Conservation (phyloP, 2,888 invertebrate genomes). For the Cantharis lateralis region DNA sequence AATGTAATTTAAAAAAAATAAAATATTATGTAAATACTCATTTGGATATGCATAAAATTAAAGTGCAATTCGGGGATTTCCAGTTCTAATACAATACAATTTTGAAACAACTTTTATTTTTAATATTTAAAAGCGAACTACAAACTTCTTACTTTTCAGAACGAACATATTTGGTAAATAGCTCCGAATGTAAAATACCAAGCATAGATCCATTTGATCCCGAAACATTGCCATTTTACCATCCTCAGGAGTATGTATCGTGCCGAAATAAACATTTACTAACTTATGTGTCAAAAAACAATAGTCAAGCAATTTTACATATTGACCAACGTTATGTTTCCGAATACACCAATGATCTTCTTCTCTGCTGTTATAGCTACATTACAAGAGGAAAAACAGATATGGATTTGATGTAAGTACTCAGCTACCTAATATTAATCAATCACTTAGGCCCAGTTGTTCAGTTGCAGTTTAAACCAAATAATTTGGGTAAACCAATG, state of each 20-base stretch:
- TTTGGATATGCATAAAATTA: no score
- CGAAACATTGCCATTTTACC: slow-evolving; percentile 39
- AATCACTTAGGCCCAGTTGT: no score
- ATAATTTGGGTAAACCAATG: no score
- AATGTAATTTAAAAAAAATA: no score
- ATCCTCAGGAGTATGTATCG: slow-evolving; percentile 35
- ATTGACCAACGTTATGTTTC: slow-evolving; percentile 32
- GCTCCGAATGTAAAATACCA: slow-evolving; percentile 40
- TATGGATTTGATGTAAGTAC: slow-evolving; percentile 41
- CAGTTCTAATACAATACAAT: no score
- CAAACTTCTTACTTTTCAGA: neutral
- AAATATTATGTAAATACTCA: no score
- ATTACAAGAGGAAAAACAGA: slow-evolving; percentile 42
- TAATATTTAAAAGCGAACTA: neutral
- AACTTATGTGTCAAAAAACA: slow-evolving; percentile 35
- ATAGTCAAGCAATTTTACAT: slow-evolving; percentile 37
- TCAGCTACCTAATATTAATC: neutral
- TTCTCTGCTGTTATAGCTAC: slow-evolving; percentile 46
- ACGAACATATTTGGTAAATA: slow-evolving; percentile 36
- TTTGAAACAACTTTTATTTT: no score
- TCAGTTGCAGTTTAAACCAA: no score
- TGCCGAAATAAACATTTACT: slow-evolving; percentile 35
- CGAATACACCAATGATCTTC: slow-evolving; percentile 27
- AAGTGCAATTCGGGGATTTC: no score
- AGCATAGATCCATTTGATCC: slow-evolving; percentile 38